phyloP scores from a whole-genome alignment of 2,797 vertebrate species.

The Danio aesculapii region DNA sequence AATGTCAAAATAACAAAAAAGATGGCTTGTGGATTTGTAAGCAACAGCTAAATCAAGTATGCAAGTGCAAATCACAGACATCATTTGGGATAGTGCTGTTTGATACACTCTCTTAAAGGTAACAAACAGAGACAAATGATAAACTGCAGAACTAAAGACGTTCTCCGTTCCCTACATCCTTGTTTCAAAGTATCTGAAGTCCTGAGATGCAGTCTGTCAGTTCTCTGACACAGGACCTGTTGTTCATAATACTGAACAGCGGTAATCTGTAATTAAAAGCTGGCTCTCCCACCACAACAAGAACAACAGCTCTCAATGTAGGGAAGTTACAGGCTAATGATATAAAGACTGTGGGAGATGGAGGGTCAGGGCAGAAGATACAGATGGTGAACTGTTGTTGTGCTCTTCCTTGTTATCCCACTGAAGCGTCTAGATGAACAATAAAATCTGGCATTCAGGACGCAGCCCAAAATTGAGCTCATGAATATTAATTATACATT shows the following conservation, averaged over 20 bases:
- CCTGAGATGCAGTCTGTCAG: conserved; percentile 1
- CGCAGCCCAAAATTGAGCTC: not conserved
- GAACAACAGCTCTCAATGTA: conserved; percentile 34
- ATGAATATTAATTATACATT: conserved; percentile 12
- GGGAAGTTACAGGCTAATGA: conserved; percentile 34
- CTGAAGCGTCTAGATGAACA: not conserved
- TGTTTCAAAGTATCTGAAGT: not conserved
- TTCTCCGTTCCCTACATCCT: too few species aligned
- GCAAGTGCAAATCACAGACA: too few species aligned
- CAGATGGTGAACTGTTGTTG: not conserved
- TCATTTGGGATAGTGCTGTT: too few species aligned
- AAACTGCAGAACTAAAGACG: too few species aligned
- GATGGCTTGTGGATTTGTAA: too few species aligned
- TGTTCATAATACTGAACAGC: conserved; percentile 19
- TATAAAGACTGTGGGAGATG: conserved; percentile 18
- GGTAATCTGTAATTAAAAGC: conserved; percentile 54
- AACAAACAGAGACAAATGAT: too few species aligned
- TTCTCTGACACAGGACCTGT: not conserved
- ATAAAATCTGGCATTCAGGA: not conserved
- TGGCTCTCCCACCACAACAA: conserved; percentile 25
- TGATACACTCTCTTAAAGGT: too few species aligned
- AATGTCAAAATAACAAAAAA: too few species aligned
- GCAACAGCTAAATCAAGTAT: too few species aligned
- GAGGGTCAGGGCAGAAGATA: conserved; percentile 10
- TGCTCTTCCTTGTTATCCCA: not conserved